phyloP scores from a whole-genome alignment of 2,888 invertebrate genomes.

The Drosophila pegasa region DNA sequence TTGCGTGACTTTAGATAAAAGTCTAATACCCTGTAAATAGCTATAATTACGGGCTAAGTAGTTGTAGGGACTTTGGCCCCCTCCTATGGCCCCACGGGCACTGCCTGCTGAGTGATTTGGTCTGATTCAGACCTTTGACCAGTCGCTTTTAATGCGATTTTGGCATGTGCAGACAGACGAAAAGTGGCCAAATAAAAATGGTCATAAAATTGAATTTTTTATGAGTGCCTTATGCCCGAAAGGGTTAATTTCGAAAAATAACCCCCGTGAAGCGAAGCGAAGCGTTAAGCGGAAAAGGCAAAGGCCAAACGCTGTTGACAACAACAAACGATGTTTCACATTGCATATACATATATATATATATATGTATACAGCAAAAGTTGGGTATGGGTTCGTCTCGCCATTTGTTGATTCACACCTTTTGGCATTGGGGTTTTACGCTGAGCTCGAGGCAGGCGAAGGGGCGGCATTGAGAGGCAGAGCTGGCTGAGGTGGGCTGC shows the following conservation, averaged over 20 bases:
- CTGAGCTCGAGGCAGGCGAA: background rate
- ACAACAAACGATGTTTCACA: slow-evolving; percentile 35
- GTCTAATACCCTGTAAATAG: slow-evolving; percentile 18
- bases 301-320: slow-evolving; percentile 50
- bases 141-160: slow-evolving; percentile 60
- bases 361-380: no score
- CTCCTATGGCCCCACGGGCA: no score
- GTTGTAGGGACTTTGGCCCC: slow-evolving; percentile 26
- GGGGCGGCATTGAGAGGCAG: background rate
- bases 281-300: slow-evolving; percentile 49
- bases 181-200: slow-evolving; percentile 74
- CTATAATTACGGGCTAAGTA: slow-evolving; percentile 43
- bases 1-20: slow-evolving; percentile 30
- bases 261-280: slow-evolving; percentile 53
- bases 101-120: slow-evolving; percentile 41
- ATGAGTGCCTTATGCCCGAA: slow-evolving; percentile 67
- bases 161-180: slow-evolving; percentile 64
- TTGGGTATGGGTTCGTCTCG: slow-evolving; percentile 25
- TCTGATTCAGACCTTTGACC: slow-evolving; percentile 47
- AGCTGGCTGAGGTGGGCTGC: background rate
- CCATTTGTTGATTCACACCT: slow-evolving; percentile 78
- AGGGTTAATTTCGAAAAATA: slow-evolving; percentile 69
- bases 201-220: slow-evolving; percentile 80
- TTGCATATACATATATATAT: background rate
- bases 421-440: slow-evolving; percentile 39